A percentile compares a stretch with the other conserved stretches of the same genome.
These are phyloP conservation scores for Cyprinodon variegatus DNA, from an alignment of 2,113 vertebrate species.

Conservation along the genomic window DNA sequence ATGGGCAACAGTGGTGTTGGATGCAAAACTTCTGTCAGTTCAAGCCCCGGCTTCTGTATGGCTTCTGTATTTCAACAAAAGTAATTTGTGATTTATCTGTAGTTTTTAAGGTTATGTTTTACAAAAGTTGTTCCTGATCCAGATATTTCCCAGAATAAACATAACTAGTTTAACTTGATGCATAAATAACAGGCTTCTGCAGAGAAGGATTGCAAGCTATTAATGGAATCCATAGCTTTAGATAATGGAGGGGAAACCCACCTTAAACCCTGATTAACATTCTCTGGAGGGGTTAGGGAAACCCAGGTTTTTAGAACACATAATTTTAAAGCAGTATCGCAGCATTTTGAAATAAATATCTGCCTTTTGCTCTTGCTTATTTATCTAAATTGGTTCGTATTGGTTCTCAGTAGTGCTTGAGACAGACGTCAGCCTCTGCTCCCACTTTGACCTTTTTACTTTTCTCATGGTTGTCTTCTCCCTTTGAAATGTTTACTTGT, in stretches of 20 bases:
- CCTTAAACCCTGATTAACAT: background rate
- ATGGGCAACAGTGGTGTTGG: too few relatives aligned
- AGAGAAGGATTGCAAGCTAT: background rate
- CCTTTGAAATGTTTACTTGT: conserved; percentile 35
- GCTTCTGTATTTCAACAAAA: too few relatives aligned
- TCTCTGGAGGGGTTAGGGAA: background rate
- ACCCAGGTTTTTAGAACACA: background rate
- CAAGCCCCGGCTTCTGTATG: too few relatives aligned
- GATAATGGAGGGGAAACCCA: background rate
- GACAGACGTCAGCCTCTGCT: conserved; percentile 39
- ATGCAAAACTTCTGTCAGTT: too few relatives aligned
- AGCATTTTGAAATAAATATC: background rate
- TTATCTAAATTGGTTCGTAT: background rate
- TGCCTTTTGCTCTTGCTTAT: background rate
- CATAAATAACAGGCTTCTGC: background rate
- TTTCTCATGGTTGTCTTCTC: conserved; percentile 24
- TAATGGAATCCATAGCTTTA: background rate
- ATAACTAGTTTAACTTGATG: background rate
- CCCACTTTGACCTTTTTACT: background rate
- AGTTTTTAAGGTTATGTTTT: too few relatives aligned
- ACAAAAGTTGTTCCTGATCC: too few relatives aligned
- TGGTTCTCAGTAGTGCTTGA: conserved; percentile 57
- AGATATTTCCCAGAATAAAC: background rate
- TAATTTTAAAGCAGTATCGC: background rate
- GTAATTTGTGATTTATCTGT: too few relatives aligned